These are phyloP conservation scores for Morus bassanus DNA, from an alignment of 2,797 vertebrate species.

Conservation along the genomic window DNA sequence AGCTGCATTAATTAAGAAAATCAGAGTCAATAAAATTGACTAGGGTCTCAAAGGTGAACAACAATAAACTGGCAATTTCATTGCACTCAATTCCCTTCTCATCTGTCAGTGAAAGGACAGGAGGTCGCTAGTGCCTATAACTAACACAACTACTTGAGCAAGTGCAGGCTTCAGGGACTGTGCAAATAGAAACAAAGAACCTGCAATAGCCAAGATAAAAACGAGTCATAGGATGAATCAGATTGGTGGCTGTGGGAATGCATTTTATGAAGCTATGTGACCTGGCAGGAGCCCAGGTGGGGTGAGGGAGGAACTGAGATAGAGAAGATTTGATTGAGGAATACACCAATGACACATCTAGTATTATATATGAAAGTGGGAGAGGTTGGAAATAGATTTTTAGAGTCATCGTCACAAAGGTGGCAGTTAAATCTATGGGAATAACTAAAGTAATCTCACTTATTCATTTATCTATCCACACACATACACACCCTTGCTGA, in stretches of 20 bases:
- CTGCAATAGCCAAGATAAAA: neutral
- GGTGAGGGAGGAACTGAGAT: neutral
- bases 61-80: neutral
- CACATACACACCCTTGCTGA: constrained; percentile 38
- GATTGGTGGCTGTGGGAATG: constrained; percentile 4
- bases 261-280: constrained; percentile 23
- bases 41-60: neutral
- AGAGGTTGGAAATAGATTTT: constrained; percentile 32
- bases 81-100: neutral
- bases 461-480: constrained; percentile 21
- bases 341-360: neutral
- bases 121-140: neutral
- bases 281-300: constrained; percentile 8
- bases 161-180: neutral
- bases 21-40: neutral
- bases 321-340: constrained; percentile 3
- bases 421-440: constrained; percentile 15
- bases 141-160: neutral
- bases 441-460: constrained; percentile 14
- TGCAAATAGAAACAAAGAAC: neutral
- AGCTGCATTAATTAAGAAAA: neutral
- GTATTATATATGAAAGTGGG: constrained; percentile 2
- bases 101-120: neutral
- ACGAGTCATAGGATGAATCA: constrained; percentile 28
- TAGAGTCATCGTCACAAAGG: constrained; percentile 8